phyloP scores from a whole-genome alignment of 30 jellyfish, hydroid and myxozoan genomes.

The Hydractinia symbiolongicarpus region DNA sequence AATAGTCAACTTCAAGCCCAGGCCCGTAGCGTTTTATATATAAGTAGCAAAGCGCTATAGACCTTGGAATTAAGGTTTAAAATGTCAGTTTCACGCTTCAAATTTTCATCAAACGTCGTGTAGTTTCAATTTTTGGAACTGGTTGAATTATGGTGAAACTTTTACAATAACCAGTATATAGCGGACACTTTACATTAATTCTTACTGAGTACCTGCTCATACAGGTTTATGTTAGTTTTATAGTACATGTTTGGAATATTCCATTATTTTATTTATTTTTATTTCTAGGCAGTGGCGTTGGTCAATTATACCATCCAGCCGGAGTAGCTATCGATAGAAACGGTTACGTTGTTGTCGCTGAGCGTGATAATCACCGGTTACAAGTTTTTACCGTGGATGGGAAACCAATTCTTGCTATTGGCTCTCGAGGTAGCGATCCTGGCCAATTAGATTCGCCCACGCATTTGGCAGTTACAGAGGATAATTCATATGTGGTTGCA shows the following conservation, averaged over 20 bases:
- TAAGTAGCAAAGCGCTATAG: too few relatives aligned
- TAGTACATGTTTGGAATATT: neutral
- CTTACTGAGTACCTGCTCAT: too few relatives aligned
- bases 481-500: conserved; percentile 65
- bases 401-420: conserved; percentile 53
- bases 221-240: too few relatives aligned
- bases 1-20: too few relatives aligned
- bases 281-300: conserved; percentile 53
- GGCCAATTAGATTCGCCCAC: conserved; percentile 79
- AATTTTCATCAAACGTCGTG: too few relatives aligned
- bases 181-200: too few relatives aligned
- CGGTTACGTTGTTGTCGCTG: conserved; percentile 76
- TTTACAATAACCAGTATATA: too few relatives aligned
- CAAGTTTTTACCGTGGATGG: conserved; percentile 87
- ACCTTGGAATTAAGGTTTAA: too few relatives aligned
- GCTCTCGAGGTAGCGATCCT: conserved; percentile 47
- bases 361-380: conserved; percentile 79
- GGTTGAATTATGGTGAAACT: too few relatives aligned
- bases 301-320: conserved; percentile 81
- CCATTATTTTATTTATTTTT: neutral
- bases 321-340: conserved; percentile 81
- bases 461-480: conserved; percentile 75
- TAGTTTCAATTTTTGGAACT: too few relatives aligned
- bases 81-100: too few relatives aligned
- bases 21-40: too few relatives aligned